A percentile compares a stretch with the other conserved stretches of the same genome.
phyloP scores from a whole-genome alignment of 2,797 vertebrate genomes.

The Myotis myotis region DNA sequence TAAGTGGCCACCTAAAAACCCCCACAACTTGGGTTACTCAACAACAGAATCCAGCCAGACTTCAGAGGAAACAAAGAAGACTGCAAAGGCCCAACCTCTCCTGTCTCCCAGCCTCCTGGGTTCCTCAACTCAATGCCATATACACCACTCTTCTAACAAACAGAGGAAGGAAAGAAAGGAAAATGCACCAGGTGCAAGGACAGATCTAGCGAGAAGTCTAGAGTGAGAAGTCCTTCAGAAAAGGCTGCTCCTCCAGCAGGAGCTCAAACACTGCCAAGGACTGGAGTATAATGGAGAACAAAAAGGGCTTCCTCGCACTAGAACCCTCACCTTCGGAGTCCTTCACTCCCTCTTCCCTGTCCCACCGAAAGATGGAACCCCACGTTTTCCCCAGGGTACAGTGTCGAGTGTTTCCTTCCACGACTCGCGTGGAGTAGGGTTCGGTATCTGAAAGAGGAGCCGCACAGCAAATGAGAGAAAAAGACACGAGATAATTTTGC shows the following conservation, averaged over 20 bases:
- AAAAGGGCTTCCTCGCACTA: too few relatives aligned
- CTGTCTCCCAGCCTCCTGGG: not conserved
- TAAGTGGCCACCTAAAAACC: not conserved
- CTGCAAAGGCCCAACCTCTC: not conserved
- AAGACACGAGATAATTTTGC: too few relatives aligned
- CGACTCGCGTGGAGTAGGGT: too few relatives aligned
- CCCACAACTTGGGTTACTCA: not conserved
- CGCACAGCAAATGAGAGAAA: too few relatives aligned
- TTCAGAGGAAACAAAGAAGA: not conserved
- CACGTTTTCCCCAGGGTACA: not conserved
- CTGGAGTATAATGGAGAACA: too few relatives aligned
- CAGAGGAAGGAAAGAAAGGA: not conserved
- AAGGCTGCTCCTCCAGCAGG: not conserved
- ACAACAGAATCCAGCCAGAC: not conserved
- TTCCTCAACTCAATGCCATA: too few relatives aligned
- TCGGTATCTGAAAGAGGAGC: too few relatives aligned
- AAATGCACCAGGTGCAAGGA: not conserved
- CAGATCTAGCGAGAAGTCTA: not conserved
- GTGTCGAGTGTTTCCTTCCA: too few relatives aligned
- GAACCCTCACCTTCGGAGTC: not conserved
- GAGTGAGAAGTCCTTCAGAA: not conserved
- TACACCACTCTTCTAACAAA: not conserved
- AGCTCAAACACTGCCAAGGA: fast-evolving
- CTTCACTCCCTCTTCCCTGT: not conserved
- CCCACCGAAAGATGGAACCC: not conserved